A percentile compares a stretch with the other conserved stretches of the same genome.
Evolutionary conservation across 1,140 invertebrate genomes (phyloP).

Genomic region (Habropoda laboriosa): DNA sequence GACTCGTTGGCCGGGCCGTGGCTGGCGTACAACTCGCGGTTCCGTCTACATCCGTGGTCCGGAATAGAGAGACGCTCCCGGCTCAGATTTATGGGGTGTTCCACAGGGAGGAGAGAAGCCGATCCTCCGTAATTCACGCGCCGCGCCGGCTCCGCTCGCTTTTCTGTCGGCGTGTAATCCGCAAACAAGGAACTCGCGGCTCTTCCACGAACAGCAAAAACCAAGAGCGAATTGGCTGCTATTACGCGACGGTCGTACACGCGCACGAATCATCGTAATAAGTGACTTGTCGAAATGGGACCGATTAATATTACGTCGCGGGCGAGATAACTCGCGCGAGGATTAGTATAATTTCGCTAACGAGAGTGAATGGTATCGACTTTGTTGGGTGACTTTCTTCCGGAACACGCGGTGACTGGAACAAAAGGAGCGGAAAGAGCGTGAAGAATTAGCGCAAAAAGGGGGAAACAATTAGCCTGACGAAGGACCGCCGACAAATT

Average conservation of each 20-base stretch:
- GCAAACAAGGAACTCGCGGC: slow-evolving; percentile 51
- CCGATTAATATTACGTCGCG: slow-evolving; percentile 2
- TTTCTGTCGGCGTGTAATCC: slow-evolving; percentile 58
- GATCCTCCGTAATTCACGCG: slow-evolving; percentile 69
- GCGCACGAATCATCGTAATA: slow-evolving; percentile 12
- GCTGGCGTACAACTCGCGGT: slow-evolving; percentile 61
- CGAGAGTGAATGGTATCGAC: too few species aligned
- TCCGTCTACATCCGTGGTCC: slow-evolving; percentile 61
- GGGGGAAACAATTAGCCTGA: slow-evolving; percentile 66
- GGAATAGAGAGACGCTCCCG: slow-evolving; percentile 58
- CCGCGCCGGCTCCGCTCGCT: too few species aligned
- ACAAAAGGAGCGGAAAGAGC: slow-evolving; percentile 24
- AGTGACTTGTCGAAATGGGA: not conserved
- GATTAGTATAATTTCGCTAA: too few species aligned
- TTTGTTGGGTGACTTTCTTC: not conserved
- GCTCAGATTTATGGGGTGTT: slow-evolving; percentile 78
- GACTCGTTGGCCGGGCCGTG: slow-evolving; percentile 68
- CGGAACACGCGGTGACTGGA: slow-evolving; percentile 2
- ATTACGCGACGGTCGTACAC: not conserved
- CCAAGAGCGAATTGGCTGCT: not conserved
- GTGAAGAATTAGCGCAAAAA: slow-evolving; percentile 60
- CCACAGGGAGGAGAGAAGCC: slow-evolving; percentile 46
- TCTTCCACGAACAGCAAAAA: not conserved
- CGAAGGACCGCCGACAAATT: slow-evolving; percentile 73
- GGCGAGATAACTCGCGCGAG: not conserved